These are phyloP conservation scores for Podarcis muralis DNA, from an alignment of 2,113 vertebrate species.

Conservation along the genomic window DNA sequence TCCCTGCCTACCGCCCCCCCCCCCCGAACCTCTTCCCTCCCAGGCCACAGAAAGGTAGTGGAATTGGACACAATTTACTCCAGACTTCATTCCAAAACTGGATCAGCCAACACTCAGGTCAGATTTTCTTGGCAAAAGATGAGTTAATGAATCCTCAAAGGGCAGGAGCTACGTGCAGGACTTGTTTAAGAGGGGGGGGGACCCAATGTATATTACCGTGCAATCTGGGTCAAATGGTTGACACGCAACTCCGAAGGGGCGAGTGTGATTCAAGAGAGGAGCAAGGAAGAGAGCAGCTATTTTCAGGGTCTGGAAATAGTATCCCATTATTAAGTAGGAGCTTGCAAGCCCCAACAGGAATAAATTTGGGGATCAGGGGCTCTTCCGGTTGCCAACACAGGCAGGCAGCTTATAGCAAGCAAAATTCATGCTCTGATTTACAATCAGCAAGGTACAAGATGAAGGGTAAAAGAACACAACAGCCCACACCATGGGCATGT, in stretches of 20 bases:
- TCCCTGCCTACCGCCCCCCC: neutral
- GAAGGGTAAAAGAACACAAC: too few relatives aligned
- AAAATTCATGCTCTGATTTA: neutral
- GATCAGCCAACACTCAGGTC: neutral
- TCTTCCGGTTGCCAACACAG: neutral
- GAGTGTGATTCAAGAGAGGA: too few relatives aligned
- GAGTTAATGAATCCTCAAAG: neutral
- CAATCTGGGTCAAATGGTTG: neutral
- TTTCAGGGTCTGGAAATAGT: neutral
- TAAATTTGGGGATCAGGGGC: neutral
- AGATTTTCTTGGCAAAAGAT: neutral
- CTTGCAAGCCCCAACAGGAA: neutral
- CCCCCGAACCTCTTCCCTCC: neutral
- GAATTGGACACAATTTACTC: too few relatives aligned
- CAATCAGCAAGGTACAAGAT: neutral
- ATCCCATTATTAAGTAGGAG: neutral
- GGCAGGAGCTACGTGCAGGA: neutral
- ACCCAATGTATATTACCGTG: fast-evolving
- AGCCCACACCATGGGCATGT: neutral
- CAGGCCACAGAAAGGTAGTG: too few relatives aligned
- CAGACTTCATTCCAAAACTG: neutral
- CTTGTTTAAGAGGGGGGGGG: fast-evolving
- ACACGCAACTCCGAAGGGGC: neutral
- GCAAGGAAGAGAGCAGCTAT: neutral
- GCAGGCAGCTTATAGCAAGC: neutral